phyloP scores from a whole-genome alignment of 1,140 invertebrate species.

The Tetranychus cinnabarinus region DNA sequence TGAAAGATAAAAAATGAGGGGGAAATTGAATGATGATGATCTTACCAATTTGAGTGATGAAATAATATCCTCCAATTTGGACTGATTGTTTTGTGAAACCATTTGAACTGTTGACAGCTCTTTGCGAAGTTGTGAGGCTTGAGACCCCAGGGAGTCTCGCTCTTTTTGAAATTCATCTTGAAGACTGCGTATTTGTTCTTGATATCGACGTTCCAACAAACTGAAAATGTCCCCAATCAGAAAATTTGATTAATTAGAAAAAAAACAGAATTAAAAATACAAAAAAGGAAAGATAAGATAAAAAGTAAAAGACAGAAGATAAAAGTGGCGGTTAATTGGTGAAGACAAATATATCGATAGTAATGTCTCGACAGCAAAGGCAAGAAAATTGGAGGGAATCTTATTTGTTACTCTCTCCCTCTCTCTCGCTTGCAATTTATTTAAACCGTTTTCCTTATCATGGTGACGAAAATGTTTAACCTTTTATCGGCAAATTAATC shows the following conservation, averaged over 20 bases:
- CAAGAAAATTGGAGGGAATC: too few relatives aligned
- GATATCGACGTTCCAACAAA: constrained; percentile 43
- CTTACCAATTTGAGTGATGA: neutral
- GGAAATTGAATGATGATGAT: neutral
- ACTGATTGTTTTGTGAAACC: neutral
- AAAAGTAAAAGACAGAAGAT: too few relatives aligned
- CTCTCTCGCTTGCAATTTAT: too few relatives aligned
- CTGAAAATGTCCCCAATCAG: constrained; percentile 11
- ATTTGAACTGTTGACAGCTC: constrained; percentile 19
- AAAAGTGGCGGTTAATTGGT: too few relatives aligned
- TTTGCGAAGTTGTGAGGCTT: constrained; percentile 12
- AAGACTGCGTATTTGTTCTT: constrained; percentile 41
- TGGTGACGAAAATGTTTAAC: too few relatives aligned
- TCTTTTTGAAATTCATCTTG: constrained; percentile 38
- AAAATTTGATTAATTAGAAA: neutral
- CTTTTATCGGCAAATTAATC: too few relatives aligned
- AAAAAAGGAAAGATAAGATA: too few relatives aligned
- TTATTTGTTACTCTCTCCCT: too few relatives aligned
- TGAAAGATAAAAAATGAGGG: neutral
- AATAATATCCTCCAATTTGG: neutral
- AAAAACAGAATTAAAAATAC: too few relatives aligned
- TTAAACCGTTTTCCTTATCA: too few relatives aligned
- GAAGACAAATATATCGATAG: too few relatives aligned
- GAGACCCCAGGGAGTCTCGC: constrained; percentile 35
- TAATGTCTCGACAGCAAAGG: too few relatives aligned